Base-by-base conservation (phyloP, 2,113 vertebrate species). In the Saguinus imperator region DNA sequence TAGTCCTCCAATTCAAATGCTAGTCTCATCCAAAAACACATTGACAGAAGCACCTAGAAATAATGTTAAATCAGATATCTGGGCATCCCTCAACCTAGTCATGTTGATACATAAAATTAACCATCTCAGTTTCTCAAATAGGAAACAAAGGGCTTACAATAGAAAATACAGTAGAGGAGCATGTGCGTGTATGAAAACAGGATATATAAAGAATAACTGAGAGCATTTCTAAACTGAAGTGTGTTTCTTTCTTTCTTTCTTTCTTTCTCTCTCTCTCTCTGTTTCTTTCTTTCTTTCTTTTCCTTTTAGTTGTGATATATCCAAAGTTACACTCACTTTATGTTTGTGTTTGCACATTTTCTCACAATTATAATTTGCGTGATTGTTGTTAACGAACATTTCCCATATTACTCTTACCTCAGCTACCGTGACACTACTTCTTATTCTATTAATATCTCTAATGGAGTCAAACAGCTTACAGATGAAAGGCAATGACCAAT, bases 321-420 rank as follows among this genome's bases (percentile, higher is more conserved):
- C 14, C 58, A 91, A 91, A 68, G 21, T 75, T 93, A 55, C 50
- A 29, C 40, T 91, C 40, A 37, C 73, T 85, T 73, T 80, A 43
- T 87, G 83, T 79, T 61, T 79, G 66, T 17, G 8, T 20, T 68
- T 55, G 61, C 75, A 55, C 37, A 55, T 77, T 43, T 93, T 79
- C 23, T 89, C 43, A 87, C 35, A 91, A 37, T 35, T 79, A 40
- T 72, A 55, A 89, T 75, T 81, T 43, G 32, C 29, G 23, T 68
- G 35, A 80, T 52, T 95, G 55, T 88, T 48, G 40, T 61, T 72
- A 94, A 94, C 45, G 70, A 70, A 76, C 45, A 87, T 91, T 94
- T 87, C 64, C 58, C 58, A 81, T n/a, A 72, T 81, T 58, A 76
- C 72, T 50, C 55, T 52, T 86, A 68, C 55, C 55, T 94, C 79